These are phyloP conservation scores for Sinocyclocheilus grahami DNA, from an alignment of 2,113 vertebrate genomes.

Conservation along the genomic window DNA sequence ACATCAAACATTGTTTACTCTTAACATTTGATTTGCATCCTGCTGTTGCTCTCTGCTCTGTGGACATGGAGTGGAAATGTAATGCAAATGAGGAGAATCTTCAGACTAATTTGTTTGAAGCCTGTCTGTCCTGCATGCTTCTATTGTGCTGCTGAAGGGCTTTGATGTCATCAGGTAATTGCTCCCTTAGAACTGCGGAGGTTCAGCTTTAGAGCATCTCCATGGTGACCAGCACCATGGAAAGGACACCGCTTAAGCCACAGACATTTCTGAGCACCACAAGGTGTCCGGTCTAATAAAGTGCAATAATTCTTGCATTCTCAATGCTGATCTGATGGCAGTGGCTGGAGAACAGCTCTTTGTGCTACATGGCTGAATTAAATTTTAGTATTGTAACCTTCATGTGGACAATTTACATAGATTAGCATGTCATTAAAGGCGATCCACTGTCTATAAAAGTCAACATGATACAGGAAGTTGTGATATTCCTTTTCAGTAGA, in stretches of 20 bases:
- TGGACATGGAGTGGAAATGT: too few relatives aligned
- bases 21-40: not conserved
- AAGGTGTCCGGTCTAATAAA: not conserved
- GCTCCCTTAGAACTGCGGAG: conserved; percentile 70
- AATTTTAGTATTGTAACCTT: conserved; percentile 17
- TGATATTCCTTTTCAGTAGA: not conserved
- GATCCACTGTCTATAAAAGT: not conserved
- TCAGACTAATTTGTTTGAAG: too few relatives aligned
- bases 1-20: conserved; percentile 24
- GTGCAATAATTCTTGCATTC: not conserved
- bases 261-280: conserved; percentile 20
- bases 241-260: conserved; percentile 18
- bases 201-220: conserved; percentile 59
- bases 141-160: too few relatives aligned
- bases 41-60: not conserved
- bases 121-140: too few relatives aligned
- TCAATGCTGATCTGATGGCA: not conserved
- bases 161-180: conserved; percentile 64
- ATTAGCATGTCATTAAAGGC: conserved; percentile 37
- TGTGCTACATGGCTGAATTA: not conserved
- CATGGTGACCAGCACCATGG: conserved; percentile 68
- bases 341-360: not conserved
- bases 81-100: too few relatives aligned
- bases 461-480: not conserved
- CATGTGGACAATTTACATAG: conserved; percentile 36